These are phyloP conservation scores for Drosophila athabasca DNA, from an alignment of 1,140 invertebrate species.

Conservation along the genomic window DNA sequence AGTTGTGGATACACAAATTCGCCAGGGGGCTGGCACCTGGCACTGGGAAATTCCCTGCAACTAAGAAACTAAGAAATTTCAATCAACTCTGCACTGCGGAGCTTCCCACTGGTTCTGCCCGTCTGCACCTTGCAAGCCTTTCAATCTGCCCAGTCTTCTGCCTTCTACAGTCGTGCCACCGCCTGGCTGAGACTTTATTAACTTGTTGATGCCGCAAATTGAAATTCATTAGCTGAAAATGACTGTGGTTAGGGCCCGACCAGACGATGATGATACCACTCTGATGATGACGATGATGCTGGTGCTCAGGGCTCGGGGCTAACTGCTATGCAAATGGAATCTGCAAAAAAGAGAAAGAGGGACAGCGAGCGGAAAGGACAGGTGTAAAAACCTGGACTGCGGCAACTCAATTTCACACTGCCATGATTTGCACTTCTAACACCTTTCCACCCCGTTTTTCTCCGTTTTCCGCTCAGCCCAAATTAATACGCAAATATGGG, in stretches of 20 bases:
- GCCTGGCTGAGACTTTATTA: conserved; percentile 48
- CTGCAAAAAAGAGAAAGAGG: conserved; percentile 5
- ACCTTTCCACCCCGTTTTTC: conserved; percentile 25
- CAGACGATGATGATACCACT: conserved; percentile 32
- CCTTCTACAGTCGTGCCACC: conserved; percentile 16
- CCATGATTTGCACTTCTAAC: conserved; percentile 62
- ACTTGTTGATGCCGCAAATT: conserved; percentile 78
- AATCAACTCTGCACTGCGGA: too few species aligned
- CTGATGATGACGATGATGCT: conserved; percentile 11
- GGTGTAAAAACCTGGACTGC: not conserved
- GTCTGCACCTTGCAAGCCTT: too few species aligned
- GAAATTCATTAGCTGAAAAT: conserved; percentile 73
- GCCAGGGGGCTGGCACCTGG: too few species aligned
- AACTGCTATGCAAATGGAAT: conserved; percentile 60
- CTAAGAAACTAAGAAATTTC: too few species aligned
- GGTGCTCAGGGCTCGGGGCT: conserved; percentile 16
- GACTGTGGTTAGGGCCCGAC: conserved; percentile 58
- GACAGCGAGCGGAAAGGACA: not conserved
- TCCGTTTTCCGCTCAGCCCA: conserved; percentile 53
- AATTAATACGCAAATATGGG: conserved; percentile 85
- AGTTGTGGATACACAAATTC: conserved; percentile 1
- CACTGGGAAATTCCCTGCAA: too few species aligned
- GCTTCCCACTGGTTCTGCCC: not conserved
- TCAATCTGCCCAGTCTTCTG: not conserved
- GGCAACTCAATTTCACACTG: conserved; percentile 74